Evolutionary conservation across 2,113 vertebrate genomes (phyloP).

Genomic region (Struthidea cinerea): DNA sequence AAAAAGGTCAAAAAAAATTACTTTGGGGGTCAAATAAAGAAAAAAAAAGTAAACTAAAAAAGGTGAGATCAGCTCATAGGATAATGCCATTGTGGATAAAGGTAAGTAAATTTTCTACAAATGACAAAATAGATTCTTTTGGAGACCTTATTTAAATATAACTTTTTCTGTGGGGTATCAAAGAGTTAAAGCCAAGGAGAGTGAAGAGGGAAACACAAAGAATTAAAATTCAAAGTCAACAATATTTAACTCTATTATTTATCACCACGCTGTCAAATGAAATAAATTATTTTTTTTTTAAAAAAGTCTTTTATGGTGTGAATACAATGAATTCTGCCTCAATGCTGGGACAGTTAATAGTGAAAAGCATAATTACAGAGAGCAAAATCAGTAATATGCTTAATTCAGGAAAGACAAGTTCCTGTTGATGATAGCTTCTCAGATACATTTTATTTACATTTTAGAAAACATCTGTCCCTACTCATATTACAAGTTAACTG

Average conservation of each 20-base stretch:
- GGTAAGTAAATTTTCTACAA: neutral
- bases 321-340: neutral
- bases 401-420: conserved; percentile 23
- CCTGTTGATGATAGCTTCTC: neutral
- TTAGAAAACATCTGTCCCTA: conserved; percentile 26
- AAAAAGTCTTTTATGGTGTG: neutral
- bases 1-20: neutral
- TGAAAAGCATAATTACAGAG: neutral
- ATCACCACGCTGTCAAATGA: neutral
- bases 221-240: neutral
- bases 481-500: neutral
- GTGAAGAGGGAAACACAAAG: neutral
- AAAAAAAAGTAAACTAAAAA: neutral
- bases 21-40: neutral
- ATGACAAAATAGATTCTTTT: neutral
- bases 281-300: neutral
- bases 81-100: neutral
- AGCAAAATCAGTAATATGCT: neutral
- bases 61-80: neutral
- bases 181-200: neutral
- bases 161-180: neutral
- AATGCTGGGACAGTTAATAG: neutral
- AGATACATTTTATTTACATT: conserved; percentile 1
- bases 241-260: neutral
- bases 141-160: neutral